These are phyloP conservation scores for Isurus oxyrinchus DNA, from an alignment of 2,113 vertebrate species.

Conservation along the genomic window DNA sequence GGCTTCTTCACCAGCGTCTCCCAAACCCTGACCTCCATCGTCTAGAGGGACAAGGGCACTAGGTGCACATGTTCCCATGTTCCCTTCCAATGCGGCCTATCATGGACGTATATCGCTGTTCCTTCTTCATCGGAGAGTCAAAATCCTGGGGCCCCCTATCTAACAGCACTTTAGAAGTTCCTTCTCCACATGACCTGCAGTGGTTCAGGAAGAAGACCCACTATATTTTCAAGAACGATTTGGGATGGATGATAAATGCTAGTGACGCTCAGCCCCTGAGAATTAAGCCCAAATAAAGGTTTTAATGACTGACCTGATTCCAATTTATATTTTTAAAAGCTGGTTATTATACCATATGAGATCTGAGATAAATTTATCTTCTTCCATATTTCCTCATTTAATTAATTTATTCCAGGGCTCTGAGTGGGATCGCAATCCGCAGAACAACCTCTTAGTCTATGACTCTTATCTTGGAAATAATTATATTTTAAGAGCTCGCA, in stretches of 20 bases:
- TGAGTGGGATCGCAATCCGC: background rate
- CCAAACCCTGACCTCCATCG: too few relatives aligned
- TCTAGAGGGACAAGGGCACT: too few relatives aligned
- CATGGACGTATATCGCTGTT: background rate
- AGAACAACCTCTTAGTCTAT: background rate
- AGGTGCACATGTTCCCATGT: too few relatives aligned
- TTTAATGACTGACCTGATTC: background rate
- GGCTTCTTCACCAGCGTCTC: too few relatives aligned
- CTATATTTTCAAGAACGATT: too few relatives aligned
- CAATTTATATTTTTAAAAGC: background rate
- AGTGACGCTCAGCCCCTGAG: background rate
- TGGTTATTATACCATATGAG: background rate
- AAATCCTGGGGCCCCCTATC: background rate
- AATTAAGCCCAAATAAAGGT: background rate
- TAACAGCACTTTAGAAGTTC: background rate
- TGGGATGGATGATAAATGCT: background rate
- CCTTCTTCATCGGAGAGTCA: background rate
- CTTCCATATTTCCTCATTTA: background rate
- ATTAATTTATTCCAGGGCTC: background rate
- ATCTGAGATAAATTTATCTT: slow-evolving; percentile 20
- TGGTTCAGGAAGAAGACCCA: background rate
- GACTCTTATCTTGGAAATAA: background rate
- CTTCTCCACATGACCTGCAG: background rate
- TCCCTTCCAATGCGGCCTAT: background rate
- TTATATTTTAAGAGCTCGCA: background rate